Percentiles rank a stretch among this genome's conserved stretches.
Evolutionary conservation across 1,140 invertebrate species (phyloP).

Genomic region (Neodiprion virginianus): DNA sequence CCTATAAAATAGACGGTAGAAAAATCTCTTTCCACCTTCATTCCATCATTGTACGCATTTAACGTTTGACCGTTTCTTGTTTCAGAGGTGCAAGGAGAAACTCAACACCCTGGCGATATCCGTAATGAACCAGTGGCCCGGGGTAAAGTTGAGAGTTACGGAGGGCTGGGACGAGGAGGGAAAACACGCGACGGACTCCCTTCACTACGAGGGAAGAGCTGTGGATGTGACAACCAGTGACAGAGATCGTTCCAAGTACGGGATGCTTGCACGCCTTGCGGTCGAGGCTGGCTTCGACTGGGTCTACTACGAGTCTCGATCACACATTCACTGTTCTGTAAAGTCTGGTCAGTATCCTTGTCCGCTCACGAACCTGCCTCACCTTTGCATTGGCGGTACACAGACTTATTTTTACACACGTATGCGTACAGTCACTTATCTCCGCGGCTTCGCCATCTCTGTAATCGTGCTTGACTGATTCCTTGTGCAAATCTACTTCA

Average conservation of each 20-base stretch:
- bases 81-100: constrained; percentile 94
- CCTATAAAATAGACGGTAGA: background rate
- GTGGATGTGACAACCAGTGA: constrained; percentile 96
- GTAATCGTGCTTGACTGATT: background rate
- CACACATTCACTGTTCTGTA: constrained; percentile 96
- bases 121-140: constrained; percentile 98
- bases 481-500: background rate
- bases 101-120: constrained; percentile 92
- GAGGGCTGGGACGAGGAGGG: constrained; percentile 95
- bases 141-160: constrained; percentile 88
- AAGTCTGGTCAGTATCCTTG: constrained; percentile 85
- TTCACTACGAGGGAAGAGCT: constrained; percentile 95
- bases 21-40: constrained; percentile 9
- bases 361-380: background rate
- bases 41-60: constrained; percentile 17
- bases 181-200: constrained; percentile 78
- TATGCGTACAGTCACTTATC: background rate
- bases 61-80: constrained; percentile 35
- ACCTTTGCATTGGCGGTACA: background rate
- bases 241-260: constrained; percentile 90
- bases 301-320: constrained; percentile 95
- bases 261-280: constrained; percentile 93
- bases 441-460: background rate
- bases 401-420: background rate
- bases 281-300: constrained; percentile 98